Base-by-base conservation (phyloP, 2,797 vertebrate species). In the Tiaroga cobitis region DNA sequence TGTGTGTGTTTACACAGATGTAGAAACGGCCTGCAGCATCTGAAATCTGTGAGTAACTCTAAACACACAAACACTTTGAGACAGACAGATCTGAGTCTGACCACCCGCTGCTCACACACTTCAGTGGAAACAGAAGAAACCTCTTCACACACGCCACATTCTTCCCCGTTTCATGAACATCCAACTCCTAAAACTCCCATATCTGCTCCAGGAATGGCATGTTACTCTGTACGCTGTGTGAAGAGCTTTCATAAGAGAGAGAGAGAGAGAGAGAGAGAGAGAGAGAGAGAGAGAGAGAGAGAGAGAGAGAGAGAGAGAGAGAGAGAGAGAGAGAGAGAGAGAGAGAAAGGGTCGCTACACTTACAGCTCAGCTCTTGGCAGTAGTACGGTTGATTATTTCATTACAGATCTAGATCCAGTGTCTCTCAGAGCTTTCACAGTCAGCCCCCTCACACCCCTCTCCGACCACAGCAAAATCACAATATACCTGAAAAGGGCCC, bases 31-130 rank as follows among this genome's bases (percentile, higher is more conserved):
- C n/a, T 19, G 70, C 16, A 74, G 26, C 16, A 43, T 74, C 65
- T 68, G 34, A 68, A 3, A 37, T 68, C 65, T 8, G 32, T 19
- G 6, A 68, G 65, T 37, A 68, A 37, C 18, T 11, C 65, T 9
- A 19, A 21, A 68, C 65, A 68, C 65, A 34, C 65, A 65, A 65
- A 65, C n/a, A 29, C 26, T 69, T 34, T 70, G 29, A 76, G 74
- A 34, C 21, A 5, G 34, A 37, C 5, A 13, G 39, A 79, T 32
- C 15, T 43, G 46, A 46, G 43, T 65, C 61, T 24, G 51, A 59
- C 74, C 74, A 37, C 74, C 74, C 37, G 37, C 74, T 13, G 74
- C 74, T 77, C 51, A 59, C 51, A 56, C 2, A n/a, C 21, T 76
- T 19, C 5, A 59, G 21, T 2, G 32, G 16, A 79, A 29, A 79